Conservation (phyloP, 2,888 invertebrate genomes). For the Pollenia angustigena region DNA sequence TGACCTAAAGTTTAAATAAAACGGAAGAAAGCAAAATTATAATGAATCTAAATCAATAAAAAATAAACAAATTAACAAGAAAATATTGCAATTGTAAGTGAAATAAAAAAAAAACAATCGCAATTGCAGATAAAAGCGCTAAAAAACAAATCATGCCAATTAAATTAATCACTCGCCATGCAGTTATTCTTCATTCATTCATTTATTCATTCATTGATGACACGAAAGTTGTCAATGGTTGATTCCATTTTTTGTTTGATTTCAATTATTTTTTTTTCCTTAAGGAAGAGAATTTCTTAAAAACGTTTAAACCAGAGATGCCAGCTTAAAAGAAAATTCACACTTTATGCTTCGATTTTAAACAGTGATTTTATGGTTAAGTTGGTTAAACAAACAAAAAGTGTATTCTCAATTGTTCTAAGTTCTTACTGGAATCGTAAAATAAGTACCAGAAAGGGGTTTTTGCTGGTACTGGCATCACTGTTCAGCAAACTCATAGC, state of each 20-base stretch:
- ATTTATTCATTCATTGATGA: conserved; percentile 57
- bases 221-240: conserved; percentile 51
- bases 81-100: conserved; percentile 33
- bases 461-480: not conserved
- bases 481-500: not conserved
- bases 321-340: not conserved
- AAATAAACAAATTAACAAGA: conserved; percentile 48
- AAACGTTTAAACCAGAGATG: conserved; percentile 20
- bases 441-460: not conserved
- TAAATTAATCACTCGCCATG: conserved; percentile 66
- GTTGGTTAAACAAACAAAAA: no score
- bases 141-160: conserved; percentile 63
- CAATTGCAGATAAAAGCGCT: conserved; percentile 10
- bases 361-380: no score
- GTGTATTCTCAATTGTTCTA: no score
- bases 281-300: conserved; percentile 27
- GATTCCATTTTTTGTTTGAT: conserved; percentile 30
- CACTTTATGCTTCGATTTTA: not conserved
- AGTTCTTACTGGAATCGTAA: no score
- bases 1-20: conserved; percentile 58
- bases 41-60: conserved; percentile 63
- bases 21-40: conserved; percentile 56
- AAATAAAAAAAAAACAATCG: conserved; percentile 32
- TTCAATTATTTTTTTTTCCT: conserved; percentile 1
- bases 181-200: conserved; percentile 45